Evolutionary conservation across 1,140 invertebrate species (phyloP).

Genomic region (Nomia melanderi): DNA sequence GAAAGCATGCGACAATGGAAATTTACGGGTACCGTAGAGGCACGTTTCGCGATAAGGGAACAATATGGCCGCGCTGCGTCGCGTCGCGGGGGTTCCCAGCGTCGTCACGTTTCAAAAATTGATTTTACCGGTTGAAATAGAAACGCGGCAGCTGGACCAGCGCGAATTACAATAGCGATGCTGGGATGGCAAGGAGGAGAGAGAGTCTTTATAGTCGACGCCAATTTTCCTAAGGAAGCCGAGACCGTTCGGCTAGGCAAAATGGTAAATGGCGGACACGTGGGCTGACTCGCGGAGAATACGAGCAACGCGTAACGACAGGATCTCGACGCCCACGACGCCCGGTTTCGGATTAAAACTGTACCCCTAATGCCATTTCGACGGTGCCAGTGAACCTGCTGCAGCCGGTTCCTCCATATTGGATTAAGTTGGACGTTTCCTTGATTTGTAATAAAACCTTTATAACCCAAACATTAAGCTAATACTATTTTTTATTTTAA

Average conservation of each 20-base stretch:
- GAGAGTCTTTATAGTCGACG: slow-evolving; percentile 21
- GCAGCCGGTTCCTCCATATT: no score
- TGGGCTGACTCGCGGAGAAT: slow-evolving; percentile 24
- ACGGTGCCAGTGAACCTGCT: neutral
- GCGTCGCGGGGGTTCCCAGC: neutral
- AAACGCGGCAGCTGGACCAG: neutral
- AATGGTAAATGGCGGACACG: slow-evolving; percentile 43
- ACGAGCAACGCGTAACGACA: slow-evolving; percentile 31
- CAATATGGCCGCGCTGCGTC: neutral
- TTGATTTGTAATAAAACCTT: no score
- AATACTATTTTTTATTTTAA: no score
- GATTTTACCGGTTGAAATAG: slow-evolving; percentile 5
- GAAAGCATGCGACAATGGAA: no score
- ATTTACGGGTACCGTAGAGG: no score
- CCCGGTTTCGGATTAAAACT: slow-evolving; percentile 11
- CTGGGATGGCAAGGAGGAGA: neutral
- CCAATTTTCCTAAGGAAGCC: slow-evolving; percentile 31
- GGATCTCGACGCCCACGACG: slow-evolving; percentile 28
- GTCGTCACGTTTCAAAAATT: slow-evolving; percentile 29
- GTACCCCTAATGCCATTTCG: slow-evolving; percentile 6
- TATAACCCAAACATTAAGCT: no score
- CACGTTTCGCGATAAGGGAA: neutral
- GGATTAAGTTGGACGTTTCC: no score
- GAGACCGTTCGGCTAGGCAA: slow-evolving; percentile 11
- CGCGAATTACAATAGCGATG: neutral